These are phyloP conservation scores for Oreotrochilus melanogaster DNA, from an alignment of 2,113 vertebrate genomes.

Conservation along the genomic window DNA sequence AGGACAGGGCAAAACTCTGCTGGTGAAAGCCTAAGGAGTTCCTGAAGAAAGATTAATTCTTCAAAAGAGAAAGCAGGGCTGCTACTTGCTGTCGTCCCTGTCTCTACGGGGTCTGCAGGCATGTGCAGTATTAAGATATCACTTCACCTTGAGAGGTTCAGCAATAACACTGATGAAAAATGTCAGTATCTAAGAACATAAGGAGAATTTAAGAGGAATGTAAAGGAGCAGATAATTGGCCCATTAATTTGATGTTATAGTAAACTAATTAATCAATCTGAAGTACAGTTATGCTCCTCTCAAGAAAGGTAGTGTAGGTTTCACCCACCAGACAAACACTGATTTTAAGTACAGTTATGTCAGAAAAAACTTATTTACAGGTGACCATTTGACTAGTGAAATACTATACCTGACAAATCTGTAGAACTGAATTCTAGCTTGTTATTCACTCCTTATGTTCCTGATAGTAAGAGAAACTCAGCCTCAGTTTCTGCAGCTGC, in stretches of 20 bases:
- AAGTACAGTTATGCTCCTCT: rapidly evolving
- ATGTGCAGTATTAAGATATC: neutral
- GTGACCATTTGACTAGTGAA: neutral
- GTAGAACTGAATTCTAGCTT: neutral
- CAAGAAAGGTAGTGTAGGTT: neutral
- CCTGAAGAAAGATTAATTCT: neutral
- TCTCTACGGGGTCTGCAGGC: neutral
- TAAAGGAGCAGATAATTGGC: neutral
- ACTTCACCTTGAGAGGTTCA: neutral
- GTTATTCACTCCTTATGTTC: neutral
- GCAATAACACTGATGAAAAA: neutral
- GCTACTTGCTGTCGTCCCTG: neutral
- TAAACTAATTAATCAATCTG: neutral
- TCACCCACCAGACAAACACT: neutral
- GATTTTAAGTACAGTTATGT: neutral
- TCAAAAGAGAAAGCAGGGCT: neutral
- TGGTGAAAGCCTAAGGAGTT: neutral
- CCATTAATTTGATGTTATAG: neutral
- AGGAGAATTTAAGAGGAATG: neutral
- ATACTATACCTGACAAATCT: neutral
- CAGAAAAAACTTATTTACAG: neutral
- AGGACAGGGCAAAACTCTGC: neutral
- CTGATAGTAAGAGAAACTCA: neutral
- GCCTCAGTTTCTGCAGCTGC: neutral
- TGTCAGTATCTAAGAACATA: neutral